Percentiles rank a stretch among this genome's conserved stretches.
These are phyloP conservation scores for Neoscelio sp. DNA, from an alignment of 2,888 invertebrate genomes.

Conservation along the genomic window DNA sequence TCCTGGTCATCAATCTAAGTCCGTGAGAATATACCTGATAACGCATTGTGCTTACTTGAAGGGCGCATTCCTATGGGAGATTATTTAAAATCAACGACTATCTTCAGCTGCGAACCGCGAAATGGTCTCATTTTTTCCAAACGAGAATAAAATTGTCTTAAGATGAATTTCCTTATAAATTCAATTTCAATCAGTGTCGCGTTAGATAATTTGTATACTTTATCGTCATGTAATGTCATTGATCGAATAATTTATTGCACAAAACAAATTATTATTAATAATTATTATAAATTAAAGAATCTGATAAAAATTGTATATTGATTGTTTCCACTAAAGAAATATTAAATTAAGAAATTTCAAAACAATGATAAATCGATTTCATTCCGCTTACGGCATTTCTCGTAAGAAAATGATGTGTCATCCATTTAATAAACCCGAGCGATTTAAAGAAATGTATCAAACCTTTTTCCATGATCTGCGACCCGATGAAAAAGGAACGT, in stretches of 20 bases:
- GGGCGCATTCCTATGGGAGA: slow-evolving; percentile 1
- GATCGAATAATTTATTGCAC: no score
- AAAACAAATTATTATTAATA: no score
- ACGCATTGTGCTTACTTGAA: background rate
- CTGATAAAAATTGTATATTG: no score
- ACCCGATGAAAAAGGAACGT: slow-evolving; percentile 5
- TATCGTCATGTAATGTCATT: no score
- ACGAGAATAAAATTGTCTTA: background rate
- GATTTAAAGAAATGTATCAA: slow-evolving; percentile 12
- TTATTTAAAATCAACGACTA: slow-evolving; percentile 34
- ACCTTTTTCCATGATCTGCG: slow-evolving; percentile 23
- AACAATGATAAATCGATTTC: no score
- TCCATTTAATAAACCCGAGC: slow-evolving; percentile 17
- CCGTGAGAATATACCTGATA: background rate
- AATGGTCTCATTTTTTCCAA: slow-evolving; percentile 23
- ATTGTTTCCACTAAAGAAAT: no score
- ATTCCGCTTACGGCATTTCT: no score
- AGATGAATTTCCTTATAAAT: slow-evolving; percentile 6
- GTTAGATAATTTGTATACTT: no score
- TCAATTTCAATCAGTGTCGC: no score
- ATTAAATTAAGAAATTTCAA: no score
- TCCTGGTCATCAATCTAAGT: slow-evolving; percentile 9
- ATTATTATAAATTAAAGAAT: no score
- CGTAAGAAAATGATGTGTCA: slow-evolving; percentile 10
- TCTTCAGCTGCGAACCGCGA: slow-evolving; percentile 6